Conservation (phyloP, 1,140 invertebrate genomes). For the Trinorchestia longiramus region DNA sequence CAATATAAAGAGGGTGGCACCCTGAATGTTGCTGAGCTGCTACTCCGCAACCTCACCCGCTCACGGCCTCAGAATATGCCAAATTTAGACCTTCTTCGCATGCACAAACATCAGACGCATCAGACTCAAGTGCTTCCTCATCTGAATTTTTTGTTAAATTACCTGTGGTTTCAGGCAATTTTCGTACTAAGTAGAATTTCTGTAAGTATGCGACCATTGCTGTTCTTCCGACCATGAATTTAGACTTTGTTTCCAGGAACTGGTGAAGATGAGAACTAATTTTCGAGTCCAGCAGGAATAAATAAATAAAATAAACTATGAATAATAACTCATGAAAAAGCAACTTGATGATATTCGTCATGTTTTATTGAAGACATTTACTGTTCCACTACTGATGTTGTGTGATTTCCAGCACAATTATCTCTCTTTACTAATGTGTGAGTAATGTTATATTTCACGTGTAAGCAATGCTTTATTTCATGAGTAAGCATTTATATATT, state of each 20-base stretch:
- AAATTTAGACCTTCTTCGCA: not conserved
- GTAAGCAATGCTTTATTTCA: no score
- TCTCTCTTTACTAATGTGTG: no score
- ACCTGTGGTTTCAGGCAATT: not conserved
- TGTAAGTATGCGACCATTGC: not conserved
- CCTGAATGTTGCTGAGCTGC: not conserved
- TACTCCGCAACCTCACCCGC: not conserved
- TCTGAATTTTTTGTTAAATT: not conserved
- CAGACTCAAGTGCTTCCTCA: not conserved
- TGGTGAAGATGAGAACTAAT: not conserved
- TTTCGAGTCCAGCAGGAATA: not conserved
- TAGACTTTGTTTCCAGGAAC: not conserved
- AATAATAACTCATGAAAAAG: not conserved
- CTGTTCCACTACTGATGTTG: no score
- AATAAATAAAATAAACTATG: not conserved
- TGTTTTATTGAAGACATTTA: no score
- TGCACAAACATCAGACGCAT: not conserved
- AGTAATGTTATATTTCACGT: no score
- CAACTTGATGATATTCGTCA: not conserved
- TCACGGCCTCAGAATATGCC: not conserved
- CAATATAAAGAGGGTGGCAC: constrained; percentile 28
- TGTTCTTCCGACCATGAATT: not conserved
- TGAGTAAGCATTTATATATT: no score
- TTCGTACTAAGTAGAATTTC: not conserved
- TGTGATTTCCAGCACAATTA: no score